Base-by-base conservation (phyloP, 1,140 invertebrate species). In the Lutraria rhynchaena region DNA sequence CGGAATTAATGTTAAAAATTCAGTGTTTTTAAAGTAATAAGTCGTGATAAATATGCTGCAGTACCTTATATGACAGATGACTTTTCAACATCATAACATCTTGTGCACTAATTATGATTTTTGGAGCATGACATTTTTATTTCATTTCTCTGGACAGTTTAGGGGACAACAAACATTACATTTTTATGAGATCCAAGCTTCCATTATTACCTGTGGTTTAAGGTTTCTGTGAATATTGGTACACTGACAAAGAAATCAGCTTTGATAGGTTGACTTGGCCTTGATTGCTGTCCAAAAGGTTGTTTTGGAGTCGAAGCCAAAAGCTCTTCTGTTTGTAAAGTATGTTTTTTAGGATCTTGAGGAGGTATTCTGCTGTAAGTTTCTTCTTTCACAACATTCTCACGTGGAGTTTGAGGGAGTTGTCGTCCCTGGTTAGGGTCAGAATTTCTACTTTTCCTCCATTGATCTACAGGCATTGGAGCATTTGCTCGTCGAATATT, bases 161-260 rank as follows among this genome's bases (percentile, higher is more conserved):
- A n/a, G n/a, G n/a, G n/a, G n/a, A n/a, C n/a, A n/a, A n/a, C n/a
- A n/a, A n/a, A n/a, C n/a, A n/a, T n/a, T n/a, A n/a, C n/a, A n/a
- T n/a, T n/a, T n/a, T n/a, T n/a, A n/a, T n/a, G n/a, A 41, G 5
- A 41, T 41, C 5, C 37, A 41, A 41, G 5, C 5, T 7, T 46
- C 17, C 27, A 27, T 22, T 9, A 22, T 61, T 67, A 80, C 76
- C 76, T 80, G 76, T 80, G 76, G 29, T 69, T 27, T 35, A 80
- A 55, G 37, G 76, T 80, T 67, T 80, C 76, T 41, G 53, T 80
- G 24, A 80, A 80, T 31, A 80, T 70, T 49, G 76, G 76, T 15
- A 80, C 76, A 70, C 76, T 80, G 76, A 80, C 27, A 49, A 58
- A 69, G 51, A 80, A 80, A 44, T 80, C 76, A 27, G 65, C 51